A percentile compares a stretch with the other conserved stretches of the same genome.
Conservation (phyloP, 2,113 vertebrate species). For the Bos indicus region DNA sequence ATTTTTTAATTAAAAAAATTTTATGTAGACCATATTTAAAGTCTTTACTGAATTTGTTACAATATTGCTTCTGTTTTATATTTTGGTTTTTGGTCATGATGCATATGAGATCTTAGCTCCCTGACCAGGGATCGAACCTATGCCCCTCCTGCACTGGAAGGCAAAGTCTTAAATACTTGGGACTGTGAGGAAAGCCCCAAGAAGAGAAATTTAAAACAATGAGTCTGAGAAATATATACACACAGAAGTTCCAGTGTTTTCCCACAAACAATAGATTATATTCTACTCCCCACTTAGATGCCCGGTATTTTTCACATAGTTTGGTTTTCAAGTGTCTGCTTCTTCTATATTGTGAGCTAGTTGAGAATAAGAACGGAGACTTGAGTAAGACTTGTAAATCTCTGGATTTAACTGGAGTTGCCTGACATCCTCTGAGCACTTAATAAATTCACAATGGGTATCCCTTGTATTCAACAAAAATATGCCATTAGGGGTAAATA, state of each 20-base stretch:
- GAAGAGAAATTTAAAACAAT: not conserved
- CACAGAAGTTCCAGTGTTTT: not conserved
- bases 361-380: constrained; percentile 5
- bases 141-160: not conserved
- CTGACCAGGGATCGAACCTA: not conserved
- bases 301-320: not conserved
- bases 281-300: not conserved
- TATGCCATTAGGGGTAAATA: not conserved
- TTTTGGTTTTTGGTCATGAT: not conserved
- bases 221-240: not conserved
- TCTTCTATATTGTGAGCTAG: not conserved
- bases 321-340: not conserved
- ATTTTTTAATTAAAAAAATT: not conserved
- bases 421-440: not conserved
- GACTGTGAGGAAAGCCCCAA: not conserved
- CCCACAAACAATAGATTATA: not conserved
- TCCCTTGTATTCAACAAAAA: not conserved
- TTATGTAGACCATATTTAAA: not conserved
- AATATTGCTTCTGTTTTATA: not conserved
- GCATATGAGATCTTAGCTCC: not conserved
- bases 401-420: not conserved
- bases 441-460: not conserved
- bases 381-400: not conserved
- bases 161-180: not conserved
- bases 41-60: not conserved